Base-by-base conservation (phyloP, 2,113 vertebrate genomes). In the Taurulus bubalis region DNA sequence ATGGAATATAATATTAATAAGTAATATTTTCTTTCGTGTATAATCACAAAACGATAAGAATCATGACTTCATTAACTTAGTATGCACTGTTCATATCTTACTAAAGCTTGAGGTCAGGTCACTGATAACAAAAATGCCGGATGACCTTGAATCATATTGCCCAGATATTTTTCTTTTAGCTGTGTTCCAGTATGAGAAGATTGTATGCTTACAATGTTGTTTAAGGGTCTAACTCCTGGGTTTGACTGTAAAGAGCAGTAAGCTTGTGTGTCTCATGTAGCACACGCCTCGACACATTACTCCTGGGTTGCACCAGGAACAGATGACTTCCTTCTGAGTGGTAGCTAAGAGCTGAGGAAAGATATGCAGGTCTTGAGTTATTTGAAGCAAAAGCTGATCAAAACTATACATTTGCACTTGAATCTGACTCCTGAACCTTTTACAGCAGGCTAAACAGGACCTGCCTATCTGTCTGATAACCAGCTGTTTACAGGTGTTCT, bases 221-320 rank as follows among this genome's bases (percentile, higher is more conserved):
- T 34, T 28, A 14, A 12, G n/a, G 8, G 10, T 49, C 34, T 26
- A 12, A 67, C 28, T 69, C 49, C 32, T 75, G 36, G 10, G 8
- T 79, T 64, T 55, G 18, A 32, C 26, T 8, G 3, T 24, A 49
- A 42, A 38, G 71, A 78, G 73, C 18, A 12, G 38, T 18, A 38
- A 59, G 38, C 22, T 8, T 68, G 70, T 47, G 8, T 20, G 32
- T 75, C 38, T 84, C 26, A 55, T 74, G 16, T 8, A 34, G 24
- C 47, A 67, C 24, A 51, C 49, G 64, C 92, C 81, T 92, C 51
- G 3, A 87, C 79, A 87, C 87, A 71, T 89, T 74, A 70, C 74
- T 82, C 68, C 84, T 87, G 76, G 89, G 92, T 91, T 92, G 74
- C 91, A 67, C 59, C 80, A 87, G 87, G 86, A 90, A 82, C 85